Evolutionary conservation across 2,888 invertebrate species (phyloP).

Genomic region (Thysanoteuthis rhombus): DNA sequence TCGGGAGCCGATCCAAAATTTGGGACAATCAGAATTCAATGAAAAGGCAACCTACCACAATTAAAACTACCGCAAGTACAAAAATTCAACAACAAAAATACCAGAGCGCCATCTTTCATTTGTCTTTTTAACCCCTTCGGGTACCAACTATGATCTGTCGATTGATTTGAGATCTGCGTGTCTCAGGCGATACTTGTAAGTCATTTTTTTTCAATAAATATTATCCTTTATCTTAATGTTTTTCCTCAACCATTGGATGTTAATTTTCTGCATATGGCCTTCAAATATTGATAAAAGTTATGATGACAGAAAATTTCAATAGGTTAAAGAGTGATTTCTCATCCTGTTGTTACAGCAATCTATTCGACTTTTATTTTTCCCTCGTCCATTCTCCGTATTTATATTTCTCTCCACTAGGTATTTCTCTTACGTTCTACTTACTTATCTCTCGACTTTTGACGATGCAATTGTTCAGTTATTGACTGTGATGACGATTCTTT

Average conservation of each 20-base stretch:
- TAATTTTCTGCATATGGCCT: too few relatives aligned
- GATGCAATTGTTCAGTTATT: too few relatives aligned
- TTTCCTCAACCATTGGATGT: background rate
- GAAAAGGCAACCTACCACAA: background rate
- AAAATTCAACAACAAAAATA: background rate
- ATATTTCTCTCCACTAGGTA: background rate
- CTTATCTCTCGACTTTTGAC: background rate
- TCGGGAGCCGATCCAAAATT: background rate
- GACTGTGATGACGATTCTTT: too few relatives aligned
- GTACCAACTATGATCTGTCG: too few relatives aligned
- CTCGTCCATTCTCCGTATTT: background rate
- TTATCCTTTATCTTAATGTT: background rate
- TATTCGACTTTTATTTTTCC: background rate
- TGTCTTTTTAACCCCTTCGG: background rate
- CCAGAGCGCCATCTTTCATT: background rate
- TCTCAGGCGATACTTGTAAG: too few relatives aligned
- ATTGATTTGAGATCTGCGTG: too few relatives aligned
- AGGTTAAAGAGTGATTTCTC: too few relatives aligned
- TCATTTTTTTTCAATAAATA: too few relatives aligned
- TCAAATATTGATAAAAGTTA: too few relatives aligned
- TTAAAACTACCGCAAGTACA: background rate
- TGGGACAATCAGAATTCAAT: background rate
- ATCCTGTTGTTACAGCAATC: too few relatives aligned
- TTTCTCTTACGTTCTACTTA: background rate
- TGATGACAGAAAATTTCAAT: too few relatives aligned